Evolutionary conservation across 2,113 vertebrate species (phyloP).

Genomic region (Pollachius pollachius): DNA sequence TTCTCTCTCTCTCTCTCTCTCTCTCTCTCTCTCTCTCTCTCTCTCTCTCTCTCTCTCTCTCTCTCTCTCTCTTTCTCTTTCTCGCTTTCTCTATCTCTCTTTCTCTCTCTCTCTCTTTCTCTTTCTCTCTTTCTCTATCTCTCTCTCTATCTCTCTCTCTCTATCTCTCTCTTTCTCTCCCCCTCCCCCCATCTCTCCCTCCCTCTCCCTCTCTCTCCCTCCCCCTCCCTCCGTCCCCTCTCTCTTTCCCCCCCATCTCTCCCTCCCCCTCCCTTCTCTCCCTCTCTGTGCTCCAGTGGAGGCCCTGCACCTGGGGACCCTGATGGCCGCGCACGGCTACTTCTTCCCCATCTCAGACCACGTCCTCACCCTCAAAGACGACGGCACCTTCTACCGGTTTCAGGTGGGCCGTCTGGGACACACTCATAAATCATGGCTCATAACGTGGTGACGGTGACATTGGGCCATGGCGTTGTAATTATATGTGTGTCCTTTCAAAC

Average conservation of each 20-base stretch:
- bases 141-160: too few species aligned
- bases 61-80: too few species aligned
- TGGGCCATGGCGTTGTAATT: background rate
- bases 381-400: constrained; percentile 96
- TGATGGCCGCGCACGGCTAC: constrained; percentile 97
- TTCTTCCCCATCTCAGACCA: constrained; percentile 98
- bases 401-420: constrained; percentile 74
- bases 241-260: too few species aligned
- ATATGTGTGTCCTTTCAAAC: background rate
- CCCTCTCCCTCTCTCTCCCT: too few species aligned
- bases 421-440: background rate
- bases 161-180: too few species aligned
- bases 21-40: background rate
- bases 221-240: too few species aligned
- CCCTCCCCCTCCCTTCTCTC: too few species aligned
- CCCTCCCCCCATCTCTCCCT: too few species aligned
- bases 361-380: constrained; percentile 94
- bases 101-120: too few species aligned
- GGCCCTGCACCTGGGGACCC: constrained; percentile 90
- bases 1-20: too few species aligned
- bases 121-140: background rate
- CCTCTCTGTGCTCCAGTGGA: constrained; percentile 76
- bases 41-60: too few species aligned
- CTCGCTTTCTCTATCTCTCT: background rate
- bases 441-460: background rate